Conservation (phyloP, 92 coral and sea anemone species). For the Pocillopora grandis region DNA sequence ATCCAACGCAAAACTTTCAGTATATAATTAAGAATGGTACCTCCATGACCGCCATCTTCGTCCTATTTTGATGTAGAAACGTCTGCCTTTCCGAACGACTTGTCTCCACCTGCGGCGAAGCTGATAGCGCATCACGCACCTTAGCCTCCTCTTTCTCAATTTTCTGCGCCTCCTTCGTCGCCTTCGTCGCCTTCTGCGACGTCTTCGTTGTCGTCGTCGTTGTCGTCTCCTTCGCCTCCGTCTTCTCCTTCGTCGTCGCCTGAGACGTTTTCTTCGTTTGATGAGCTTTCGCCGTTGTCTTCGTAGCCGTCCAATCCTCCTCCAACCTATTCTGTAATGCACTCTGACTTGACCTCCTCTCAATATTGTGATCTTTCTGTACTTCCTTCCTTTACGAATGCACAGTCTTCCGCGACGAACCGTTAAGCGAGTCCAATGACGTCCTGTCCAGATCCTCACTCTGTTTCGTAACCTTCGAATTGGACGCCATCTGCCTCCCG, state of each 20-base stretch:
- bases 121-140: conserved; percentile 17
- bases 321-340: conserved; percentile 5
- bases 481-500: conserved; percentile 2
- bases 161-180: conserved; percentile 20
- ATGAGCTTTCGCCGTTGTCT: neutral
- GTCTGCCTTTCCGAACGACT: neutral
- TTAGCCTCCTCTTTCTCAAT: neutral
- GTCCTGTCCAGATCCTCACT: neutral
- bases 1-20: too few relatives aligned
- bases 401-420: conserved; percentile 15
- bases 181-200: neutral
- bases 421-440: conserved; percentile 5
- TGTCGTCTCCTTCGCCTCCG: neutral
- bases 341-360: conserved; percentile 6
- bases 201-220: conserved; percentile 1
- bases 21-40: neutral
- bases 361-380: conserved; percentile 1
- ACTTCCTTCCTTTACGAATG: conserved; percentile 12
- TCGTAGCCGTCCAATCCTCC: neutral
- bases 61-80: neutral
- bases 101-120: conserved; percentile 9
- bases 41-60: conserved; percentile 11
- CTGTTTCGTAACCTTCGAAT: conserved; percentile 11
- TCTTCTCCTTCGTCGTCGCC: conserved; percentile 18
- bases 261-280: neutral